Base-by-base conservation (phyloP, 2,888 invertebrate genomes). In the Bellardia bayeri region DNA sequence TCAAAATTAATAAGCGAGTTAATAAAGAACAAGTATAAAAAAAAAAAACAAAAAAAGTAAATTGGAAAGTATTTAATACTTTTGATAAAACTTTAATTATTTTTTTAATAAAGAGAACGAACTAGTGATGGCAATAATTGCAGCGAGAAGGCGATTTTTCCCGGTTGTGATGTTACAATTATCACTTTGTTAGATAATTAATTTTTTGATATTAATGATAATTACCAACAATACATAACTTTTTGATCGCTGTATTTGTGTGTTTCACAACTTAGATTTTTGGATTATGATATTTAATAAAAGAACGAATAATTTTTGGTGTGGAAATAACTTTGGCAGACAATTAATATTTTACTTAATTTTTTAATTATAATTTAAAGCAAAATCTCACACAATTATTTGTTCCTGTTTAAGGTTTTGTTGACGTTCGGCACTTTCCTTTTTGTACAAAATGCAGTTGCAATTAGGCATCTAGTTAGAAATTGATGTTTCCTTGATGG, bases 371-470 rank as follows among this genome's bases (percentile, higher is more conserved):
- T n/a, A n/a, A n/a, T 13, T 45, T 14, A 51, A 51, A 51, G n/a
- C n/a, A n/a, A n/a, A n/a, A 1, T 51, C n/a, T 14, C 13, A 51
- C 51, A 51, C 51, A 51, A 51, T 51, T 51, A 51, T 51, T 51
- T n/a, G 51, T 6, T 51, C 56, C 56, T 56, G 56, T 9, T 51
- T 51, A 51, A 2, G 51, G 51, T 51, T 51, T 51, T 51, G 51
- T 51, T 51, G 13, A 56, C 56, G 56, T 56, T n/a, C 56, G 56
- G 56, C n/a, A 56, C 16, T 56, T 56, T 56, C 56, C 56, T 56
- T 51, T 51, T 51, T 8, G 51, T n/a, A 51, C 51, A 51, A 51
- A 51, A 51, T 51, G 51, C 51, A 51, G 56, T 56, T 56, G 23
- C 16, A 56, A 23, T 56, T 56, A 23, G 56, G 56, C 56, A 56